A percentile compares a stretch with the other conserved stretches of the same genome.
phyloP scores from a whole-genome alignment of 2,888 invertebrate species.

The Chrysolina haemoptera region DNA sequence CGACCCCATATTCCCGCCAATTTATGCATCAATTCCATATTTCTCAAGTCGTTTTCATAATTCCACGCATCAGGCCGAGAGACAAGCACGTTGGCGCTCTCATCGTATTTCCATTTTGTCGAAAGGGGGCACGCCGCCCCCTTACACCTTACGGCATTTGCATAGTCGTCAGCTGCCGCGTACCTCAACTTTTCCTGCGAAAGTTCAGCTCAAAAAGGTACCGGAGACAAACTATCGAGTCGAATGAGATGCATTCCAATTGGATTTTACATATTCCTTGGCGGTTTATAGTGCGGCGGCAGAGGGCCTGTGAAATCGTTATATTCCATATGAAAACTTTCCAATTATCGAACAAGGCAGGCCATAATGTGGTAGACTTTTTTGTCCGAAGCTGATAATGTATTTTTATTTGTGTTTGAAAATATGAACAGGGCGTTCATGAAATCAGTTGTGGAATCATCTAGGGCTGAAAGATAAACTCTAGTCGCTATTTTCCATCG shows the following conservation, averaged over 20 bases:
- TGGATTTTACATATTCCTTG: constrained; percentile 67
- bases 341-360: too few species aligned
- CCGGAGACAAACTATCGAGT: constrained; percentile 68
- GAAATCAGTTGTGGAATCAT: too few species aligned
- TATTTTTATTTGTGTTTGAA: too few species aligned
- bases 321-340: too few species aligned
- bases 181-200: constrained; percentile 70
- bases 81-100: constrained; percentile 59
- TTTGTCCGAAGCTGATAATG: too few species aligned
- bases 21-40: constrained; percentile 71
- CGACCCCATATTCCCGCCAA: constrained; percentile 55
- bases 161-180: constrained; percentile 72
- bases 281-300: background rate
- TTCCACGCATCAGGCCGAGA: constrained; percentile 69
- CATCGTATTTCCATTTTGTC: constrained; percentile 58
- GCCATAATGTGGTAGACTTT: too few species aligned
- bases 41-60: constrained; percentile 71
- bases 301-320: background rate
- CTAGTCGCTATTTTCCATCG: too few species aligned
- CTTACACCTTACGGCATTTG: constrained; percentile 68
- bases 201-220: constrained; percentile 68
- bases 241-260: constrained; percentile 69
- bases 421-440: too few species aligned
- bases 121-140: constrained; percentile 42
- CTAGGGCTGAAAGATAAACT: too few species aligned